These are phyloP conservation scores for Pogonomyrmex californicus DNA, from an alignment of 1,140 invertebrate species.

Conservation along the genomic window DNA sequence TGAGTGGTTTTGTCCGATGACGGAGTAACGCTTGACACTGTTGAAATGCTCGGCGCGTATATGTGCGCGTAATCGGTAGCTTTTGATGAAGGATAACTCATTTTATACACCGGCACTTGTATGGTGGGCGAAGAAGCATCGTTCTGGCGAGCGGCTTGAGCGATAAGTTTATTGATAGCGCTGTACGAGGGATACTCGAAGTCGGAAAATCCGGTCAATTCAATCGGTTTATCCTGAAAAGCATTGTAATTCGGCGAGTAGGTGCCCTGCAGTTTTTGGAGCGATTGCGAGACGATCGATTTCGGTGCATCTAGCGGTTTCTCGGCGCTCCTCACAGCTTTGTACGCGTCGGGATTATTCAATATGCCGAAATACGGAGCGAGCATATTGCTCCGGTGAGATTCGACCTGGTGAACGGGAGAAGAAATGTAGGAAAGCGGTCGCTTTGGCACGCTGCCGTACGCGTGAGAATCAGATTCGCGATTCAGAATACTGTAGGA, in stretches of 20 bases:
- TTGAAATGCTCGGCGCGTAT: conserved; percentile 12
- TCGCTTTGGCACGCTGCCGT: conserved; percentile 39
- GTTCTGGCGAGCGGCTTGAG: neutral
- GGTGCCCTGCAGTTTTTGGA: conserved; percentile 9
- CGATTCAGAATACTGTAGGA: neutral
- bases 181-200: conserved; percentile 32
- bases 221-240: conserved; percentile 37
- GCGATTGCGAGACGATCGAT: conserved; percentile 32
- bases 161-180: conserved; percentile 12
- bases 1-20: conserved; percentile 1
- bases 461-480: neutral
- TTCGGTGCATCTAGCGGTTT: conserved; percentile 21
- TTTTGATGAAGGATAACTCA: conserved; percentile 20
- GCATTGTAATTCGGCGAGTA: conserved; percentile 37
- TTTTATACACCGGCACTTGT: conserved; percentile 58
- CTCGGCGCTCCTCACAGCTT: conserved; percentile 8
- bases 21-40: neutral
- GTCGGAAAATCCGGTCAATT: conserved; percentile 30
- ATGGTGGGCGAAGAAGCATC: neutral
- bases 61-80: neutral
- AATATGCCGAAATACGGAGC: conserved; percentile 45
- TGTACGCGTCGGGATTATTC: conserved; percentile 39
- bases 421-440: neutral
- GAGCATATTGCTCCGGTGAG: neutral
- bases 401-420: neutral